Evolutionary conservation across 2,113 vertebrate genomes (phyloP), one percentile per base, ranked within the genome.

Genomic region (Parotia lawesii): DNA sequence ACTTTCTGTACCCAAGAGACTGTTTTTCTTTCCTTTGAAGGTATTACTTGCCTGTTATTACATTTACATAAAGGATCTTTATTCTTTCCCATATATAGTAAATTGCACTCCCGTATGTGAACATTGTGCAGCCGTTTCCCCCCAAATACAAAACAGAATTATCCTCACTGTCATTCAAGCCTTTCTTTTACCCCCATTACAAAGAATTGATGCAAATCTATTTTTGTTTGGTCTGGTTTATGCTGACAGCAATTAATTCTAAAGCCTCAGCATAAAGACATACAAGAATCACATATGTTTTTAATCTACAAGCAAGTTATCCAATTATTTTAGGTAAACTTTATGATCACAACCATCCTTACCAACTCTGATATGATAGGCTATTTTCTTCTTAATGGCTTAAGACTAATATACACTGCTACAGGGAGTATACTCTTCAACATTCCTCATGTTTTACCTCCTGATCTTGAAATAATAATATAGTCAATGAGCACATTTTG

Each of bases 261-360:
- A 95, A 96, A 92, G 92, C 77, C 93, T 92, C 72, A 90, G 92
- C 87, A 92, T 66, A 92, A 93, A 96, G 93, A 88, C 74, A 88
- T 93, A 87, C 47, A 94, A 83, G 69, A 80, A 90, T 92, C 87
- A 93, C 96, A 96, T 85, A 90, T 96, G 96, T 78, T 96, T 96
- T 96, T 91, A 93, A 96, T 97, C 95, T 94, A 80, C 82, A 92
- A 90, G 93, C 80, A 96, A 93, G 80, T 97, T 97, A 97, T 96
- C 91, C 95, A 95, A 97, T 96, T 97, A 96, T 97, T 97, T 96
- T 95, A 96, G 94, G 85, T 96, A 96, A 97, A 96, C 96, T 93
- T 96, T 87, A 96, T 95, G 96, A 97, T 97, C 90, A 93, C 83
- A 96, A 94, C 94, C 95, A 96, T 94, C 95, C 93, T 85, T 96